Evolutionary conservation across 2,888 invertebrate genomes (phyloP), one percentile per base, ranked within the genome.

Genomic region (Phania funesta): DNA sequence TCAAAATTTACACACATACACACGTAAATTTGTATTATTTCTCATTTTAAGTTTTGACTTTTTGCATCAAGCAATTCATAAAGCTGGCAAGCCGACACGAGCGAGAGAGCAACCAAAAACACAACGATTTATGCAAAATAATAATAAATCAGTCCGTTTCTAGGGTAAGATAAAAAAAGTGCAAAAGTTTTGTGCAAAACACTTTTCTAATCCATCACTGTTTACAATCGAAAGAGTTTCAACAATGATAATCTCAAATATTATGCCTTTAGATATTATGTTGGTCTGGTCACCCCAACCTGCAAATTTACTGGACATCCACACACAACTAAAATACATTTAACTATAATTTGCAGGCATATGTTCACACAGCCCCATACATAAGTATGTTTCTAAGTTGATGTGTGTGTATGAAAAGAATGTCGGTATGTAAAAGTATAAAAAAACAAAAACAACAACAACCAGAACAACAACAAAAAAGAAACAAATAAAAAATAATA

Each of bases 161-260:
- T 67, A 52, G 58, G 52, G 65, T 26, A 58, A 60, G 16, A 44
- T 44, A 70, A 24, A 74, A 58, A 16, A 44, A 62, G 29, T 11
- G 22, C 20, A 46, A 44, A 54, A 68, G 24, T 35, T 78, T 20
- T 46, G 52, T 60, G 73, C 5, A 32, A 68, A 62, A 60, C 60
- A 70, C 62, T 62, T 71, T 70, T 62, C 29, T 64, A 54, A 74
- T 80, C 68, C 44, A 75, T 65, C 58, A 80, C 32, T 67, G 62
- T 68, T 81, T 77, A 54, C 13, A 44, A 54, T 44, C 18, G 18
- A 54, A 68, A 58, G 54, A 65, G 35, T 29, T n/a, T 9, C 7
- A 11, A 54, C 54, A 38, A 56, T 56, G 44, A 70, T 70, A 68
- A 13, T 56, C 46, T 52, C 18, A 13, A 67, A n/a, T n/a, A 5